These are phyloP conservation scores for Agriopis marginaria DNA, from an alignment of 2,888 invertebrate genomes.

Conservation along the genomic window DNA sequence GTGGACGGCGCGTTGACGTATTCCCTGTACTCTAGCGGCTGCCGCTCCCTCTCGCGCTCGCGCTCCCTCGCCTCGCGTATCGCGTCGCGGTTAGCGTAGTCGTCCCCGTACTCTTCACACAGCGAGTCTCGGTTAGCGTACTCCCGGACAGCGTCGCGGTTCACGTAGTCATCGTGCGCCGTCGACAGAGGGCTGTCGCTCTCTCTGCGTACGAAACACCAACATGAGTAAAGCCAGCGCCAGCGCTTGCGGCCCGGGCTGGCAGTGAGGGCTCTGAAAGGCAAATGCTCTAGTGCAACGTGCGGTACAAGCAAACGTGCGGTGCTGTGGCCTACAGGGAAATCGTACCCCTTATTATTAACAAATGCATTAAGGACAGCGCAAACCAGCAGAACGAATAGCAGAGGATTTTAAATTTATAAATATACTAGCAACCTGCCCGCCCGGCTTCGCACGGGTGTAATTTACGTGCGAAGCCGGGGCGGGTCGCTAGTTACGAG, in stretches of 20 bases:
- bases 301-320: constrained; percentile 52
- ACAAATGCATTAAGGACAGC: too few species aligned
- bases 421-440: too few species aligned
- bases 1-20: constrained; percentile 82
- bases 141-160: constrained; percentile 76
- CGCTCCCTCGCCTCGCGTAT: constrained; percentile 80
- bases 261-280: constrained; percentile 65
- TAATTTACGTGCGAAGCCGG: too few species aligned
- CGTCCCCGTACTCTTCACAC: constrained; percentile 81
- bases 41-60: constrained; percentile 71
- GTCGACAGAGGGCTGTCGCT: constrained; percentile 78
- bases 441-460: too few species aligned
- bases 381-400: too few species aligned
- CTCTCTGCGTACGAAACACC: constrained; percentile 84
- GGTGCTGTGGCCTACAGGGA: constrained; percentile 19
- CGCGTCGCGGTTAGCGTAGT: constrained; percentile 83
- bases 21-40: constrained; percentile 77
- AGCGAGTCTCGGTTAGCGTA: constrained; percentile 81
- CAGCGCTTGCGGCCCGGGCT: constrained; percentile 65
- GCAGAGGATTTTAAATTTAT: too few species aligned
- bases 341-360: background rate
- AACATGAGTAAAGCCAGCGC: constrained; percentile 80
- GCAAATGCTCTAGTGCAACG: constrained; percentile 69
- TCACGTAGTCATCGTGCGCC: constrained; percentile 80
- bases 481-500: too few species aligned